Conservation (phyloP, 2,797 vertebrate genomes). For the Microtus agrestis region DNA sequence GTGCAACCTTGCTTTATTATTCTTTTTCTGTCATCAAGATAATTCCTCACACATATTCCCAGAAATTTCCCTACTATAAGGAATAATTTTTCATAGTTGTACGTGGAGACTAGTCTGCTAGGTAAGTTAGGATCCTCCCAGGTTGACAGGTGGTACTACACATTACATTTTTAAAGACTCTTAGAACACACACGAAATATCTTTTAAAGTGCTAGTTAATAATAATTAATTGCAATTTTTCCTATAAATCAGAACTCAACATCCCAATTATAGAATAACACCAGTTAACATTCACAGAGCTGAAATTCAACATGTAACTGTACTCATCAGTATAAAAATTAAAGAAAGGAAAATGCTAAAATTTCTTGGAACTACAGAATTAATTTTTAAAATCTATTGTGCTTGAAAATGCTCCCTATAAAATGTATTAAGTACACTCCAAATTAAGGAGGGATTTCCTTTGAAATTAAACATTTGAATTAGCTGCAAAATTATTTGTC, state of each 20-base stretch:
- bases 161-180: not conserved
- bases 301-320: not conserved
- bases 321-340: constrained; percentile 35
- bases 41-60: not conserved
- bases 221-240: constrained; percentile 22
- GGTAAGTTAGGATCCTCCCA: not conserved
- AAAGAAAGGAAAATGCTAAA: constrained; percentile 40
- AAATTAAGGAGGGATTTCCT: constrained; percentile 23
- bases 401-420: constrained; percentile 15
- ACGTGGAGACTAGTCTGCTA: not conserved
- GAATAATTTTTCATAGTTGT: not conserved
- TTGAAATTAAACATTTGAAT: constrained; percentile 1
- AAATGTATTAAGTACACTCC: not conserved
- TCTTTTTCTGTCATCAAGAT: not conserved
- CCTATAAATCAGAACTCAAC: constrained; percentile 9
- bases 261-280: not conserved
- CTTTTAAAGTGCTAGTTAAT: not conserved
- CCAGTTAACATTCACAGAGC: not conserved
- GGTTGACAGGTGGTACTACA: not conserved
- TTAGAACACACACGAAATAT: not conserved
- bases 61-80: not conserved
- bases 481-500: not conserved
- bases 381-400: not conserved
- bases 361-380: not conserved
- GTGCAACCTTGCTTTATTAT: not conserved